Conservation (phyloP, 2,888 invertebrate genomes). For the Rhagonycha fulva region DNA sequence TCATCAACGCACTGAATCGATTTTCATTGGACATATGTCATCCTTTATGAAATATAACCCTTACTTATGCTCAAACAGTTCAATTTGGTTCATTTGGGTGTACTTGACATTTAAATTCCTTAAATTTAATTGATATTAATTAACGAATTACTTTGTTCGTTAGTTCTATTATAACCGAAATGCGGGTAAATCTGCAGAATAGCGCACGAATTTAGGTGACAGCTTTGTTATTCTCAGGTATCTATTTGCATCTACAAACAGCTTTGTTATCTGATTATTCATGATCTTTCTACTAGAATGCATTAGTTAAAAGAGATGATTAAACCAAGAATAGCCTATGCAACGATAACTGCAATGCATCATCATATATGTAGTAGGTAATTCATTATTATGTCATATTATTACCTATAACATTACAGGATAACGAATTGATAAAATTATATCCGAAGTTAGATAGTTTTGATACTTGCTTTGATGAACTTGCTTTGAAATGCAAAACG, state of each 20-base stretch:
- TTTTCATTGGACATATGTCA: constrained; percentile 46
- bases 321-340: not conserved
- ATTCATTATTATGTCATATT: not conserved
- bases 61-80: constrained; percentile 34
- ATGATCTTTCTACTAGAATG: constrained; percentile 31
- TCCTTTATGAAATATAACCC: constrained; percentile 38
- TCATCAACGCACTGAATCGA: constrained; percentile 42
- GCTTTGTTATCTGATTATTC: constrained; percentile 45
- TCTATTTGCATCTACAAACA: constrained; percentile 42
- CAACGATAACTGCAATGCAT: not conserved
- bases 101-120: constrained; percentile 34
- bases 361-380: not conserved
- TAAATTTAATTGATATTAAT: constrained; percentile 33
- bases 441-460: not conserved
- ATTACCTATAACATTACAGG: not conserved
- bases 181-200: constrained; percentile 42
- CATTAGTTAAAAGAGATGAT: not conserved
- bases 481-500: not conserved
- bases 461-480: not conserved
- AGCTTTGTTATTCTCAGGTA: constrained; percentile 46
- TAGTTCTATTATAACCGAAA: constrained; percentile 42
- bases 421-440: not conserved
- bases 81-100: constrained; percentile 38
- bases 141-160: constrained; percentile 43
- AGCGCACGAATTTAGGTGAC: constrained; percentile 41